Conservation (phyloP, 1,140 invertebrate species). For the Hydropsyche tenuis region DNA sequence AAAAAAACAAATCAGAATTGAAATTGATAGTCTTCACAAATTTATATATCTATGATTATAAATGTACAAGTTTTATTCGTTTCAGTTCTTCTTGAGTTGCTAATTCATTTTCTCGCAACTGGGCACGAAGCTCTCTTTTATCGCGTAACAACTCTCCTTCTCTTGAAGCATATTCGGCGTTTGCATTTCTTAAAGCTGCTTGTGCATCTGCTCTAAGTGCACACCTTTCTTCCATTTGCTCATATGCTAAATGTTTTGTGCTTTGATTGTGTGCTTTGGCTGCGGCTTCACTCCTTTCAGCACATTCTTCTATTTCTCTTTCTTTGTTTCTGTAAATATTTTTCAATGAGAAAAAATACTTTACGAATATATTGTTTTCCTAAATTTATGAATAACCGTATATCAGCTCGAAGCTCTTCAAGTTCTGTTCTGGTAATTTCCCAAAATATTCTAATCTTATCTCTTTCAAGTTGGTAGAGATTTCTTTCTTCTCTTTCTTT, state of each 20-base stretch:
- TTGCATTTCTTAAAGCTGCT: constrained; percentile 75
- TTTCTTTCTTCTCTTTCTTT: constrained; percentile 93
- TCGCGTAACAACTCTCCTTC: constrained; percentile 81
- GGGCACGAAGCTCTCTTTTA: constrained; percentile 76
- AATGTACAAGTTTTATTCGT: constrained; percentile 42
- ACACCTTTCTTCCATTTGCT: constrained; percentile 51
- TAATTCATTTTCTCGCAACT: constrained; percentile 75
- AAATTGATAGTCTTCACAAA: constrained; percentile 4
- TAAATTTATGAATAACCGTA: constrained; percentile 51
- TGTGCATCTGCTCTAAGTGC: constrained; percentile 70
- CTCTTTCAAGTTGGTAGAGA: constrained; percentile 93
- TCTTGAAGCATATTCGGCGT: constrained; percentile 76
- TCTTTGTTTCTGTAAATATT: constrained; percentile 42
- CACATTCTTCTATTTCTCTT: constrained; percentile 41
- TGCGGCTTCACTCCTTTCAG: constrained; percentile 57
- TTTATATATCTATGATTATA: too few relatives aligned
- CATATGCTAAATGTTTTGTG: constrained; percentile 42
- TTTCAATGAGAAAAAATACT: background rate
- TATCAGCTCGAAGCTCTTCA: constrained; percentile 78
- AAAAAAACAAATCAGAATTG: background rate
- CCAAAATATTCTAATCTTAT: constrained; percentile 94
- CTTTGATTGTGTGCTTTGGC: constrained; percentile 39
- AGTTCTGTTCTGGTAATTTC: constrained; percentile 83
- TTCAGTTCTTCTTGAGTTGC: constrained; percentile 42
- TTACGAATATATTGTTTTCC: background rate